A percentile compares a stretch with the other conserved stretches of the same genome.
Evolutionary conservation across 2,113 vertebrate genomes (phyloP).

Genomic region (Petrocephalus microphthalmus): DNA sequence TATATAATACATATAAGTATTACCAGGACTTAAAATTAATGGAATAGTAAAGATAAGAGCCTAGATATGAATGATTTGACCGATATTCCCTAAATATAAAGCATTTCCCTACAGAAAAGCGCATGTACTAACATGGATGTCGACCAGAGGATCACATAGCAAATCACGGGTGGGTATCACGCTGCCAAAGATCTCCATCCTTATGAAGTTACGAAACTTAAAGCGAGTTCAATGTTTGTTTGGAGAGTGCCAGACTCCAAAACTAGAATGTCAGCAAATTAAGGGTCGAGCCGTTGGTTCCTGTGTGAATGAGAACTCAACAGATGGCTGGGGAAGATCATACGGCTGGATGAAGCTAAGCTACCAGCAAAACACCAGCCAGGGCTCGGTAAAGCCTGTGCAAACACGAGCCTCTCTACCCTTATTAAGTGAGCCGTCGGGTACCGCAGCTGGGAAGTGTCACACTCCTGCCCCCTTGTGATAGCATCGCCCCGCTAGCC

Average conservation of each 20-base stretch:
- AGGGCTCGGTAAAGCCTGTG: constrained; percentile 55
- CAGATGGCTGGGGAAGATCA: constrained; percentile 51
- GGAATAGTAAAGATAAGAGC: neutral
- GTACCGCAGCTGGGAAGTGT: constrained; percentile 42
- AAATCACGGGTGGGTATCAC: neutral
- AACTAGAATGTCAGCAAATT: constrained; percentile 13
- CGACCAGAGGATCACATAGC: neutral
- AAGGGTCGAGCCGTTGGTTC: neutral
- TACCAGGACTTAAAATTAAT: neutral
- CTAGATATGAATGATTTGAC: neutral
- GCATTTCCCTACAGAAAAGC: neutral
- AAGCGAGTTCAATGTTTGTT: constrained; percentile 17
- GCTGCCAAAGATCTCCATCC: neutral
- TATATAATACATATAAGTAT: neutral
- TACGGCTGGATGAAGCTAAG: constrained; percentile 48
- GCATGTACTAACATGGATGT: neutral
- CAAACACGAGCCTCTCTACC: constrained; percentile 55
- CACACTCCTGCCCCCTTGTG: constrained; percentile 39
- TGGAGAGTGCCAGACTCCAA: neutral
- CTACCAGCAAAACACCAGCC: constrained; percentile 46
- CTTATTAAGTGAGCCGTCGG: constrained; percentile 59
- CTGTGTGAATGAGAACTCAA: constrained; percentile 10
- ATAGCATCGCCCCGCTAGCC: constrained; percentile 47
- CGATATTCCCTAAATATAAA: neutral
- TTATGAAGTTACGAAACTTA: neutral